These are phyloP conservation scores for Acomys russatus DNA, from an alignment of 2,797 vertebrate genomes.

Conservation along the genomic window DNA sequence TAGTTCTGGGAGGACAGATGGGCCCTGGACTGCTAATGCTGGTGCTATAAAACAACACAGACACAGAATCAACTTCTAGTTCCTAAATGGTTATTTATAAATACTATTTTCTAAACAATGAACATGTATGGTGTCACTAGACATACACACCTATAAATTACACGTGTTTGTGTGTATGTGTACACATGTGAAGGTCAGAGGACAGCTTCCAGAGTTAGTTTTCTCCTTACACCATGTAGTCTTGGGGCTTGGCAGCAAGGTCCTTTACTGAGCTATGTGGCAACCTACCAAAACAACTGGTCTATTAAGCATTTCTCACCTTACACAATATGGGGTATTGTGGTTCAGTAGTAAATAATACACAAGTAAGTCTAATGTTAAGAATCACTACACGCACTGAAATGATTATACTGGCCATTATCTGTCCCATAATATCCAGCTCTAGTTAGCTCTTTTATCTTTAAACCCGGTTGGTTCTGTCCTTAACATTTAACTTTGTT, in stretches of 20 bases:
- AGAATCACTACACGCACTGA: slow-evolving; percentile 6
- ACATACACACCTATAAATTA: background rate
- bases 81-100: slow-evolving; percentile 31
- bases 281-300: slow-evolving; percentile 16
- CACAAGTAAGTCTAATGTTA: slow-evolving; percentile 17
- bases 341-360: slow-evolving; percentile 4
- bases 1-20: slow-evolving; percentile 85
- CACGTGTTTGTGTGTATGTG: background rate
- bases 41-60: slow-evolving; percentile 87
- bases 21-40: slow-evolving; percentile 90
- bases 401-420: background rate
- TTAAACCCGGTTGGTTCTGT: background rate
- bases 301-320: slow-evolving; percentile 2
- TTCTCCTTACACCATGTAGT: background rate
- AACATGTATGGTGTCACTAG: background rate
- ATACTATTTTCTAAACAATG: slow-evolving; percentile 7
- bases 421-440: background rate
- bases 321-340: background rate
- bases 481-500: slow-evolving; percentile 42
- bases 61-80: background rate
- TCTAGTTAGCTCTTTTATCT: background rate
- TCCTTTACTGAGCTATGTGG: background rate
- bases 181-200: background rate
- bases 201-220: background rate
- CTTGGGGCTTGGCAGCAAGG: background rate